Evolutionary conservation across 2,888 invertebrate genomes (phyloP), one percentile per base, ranked within the genome.

Genomic region (Acanthosoma haemorrhoidale): DNA sequence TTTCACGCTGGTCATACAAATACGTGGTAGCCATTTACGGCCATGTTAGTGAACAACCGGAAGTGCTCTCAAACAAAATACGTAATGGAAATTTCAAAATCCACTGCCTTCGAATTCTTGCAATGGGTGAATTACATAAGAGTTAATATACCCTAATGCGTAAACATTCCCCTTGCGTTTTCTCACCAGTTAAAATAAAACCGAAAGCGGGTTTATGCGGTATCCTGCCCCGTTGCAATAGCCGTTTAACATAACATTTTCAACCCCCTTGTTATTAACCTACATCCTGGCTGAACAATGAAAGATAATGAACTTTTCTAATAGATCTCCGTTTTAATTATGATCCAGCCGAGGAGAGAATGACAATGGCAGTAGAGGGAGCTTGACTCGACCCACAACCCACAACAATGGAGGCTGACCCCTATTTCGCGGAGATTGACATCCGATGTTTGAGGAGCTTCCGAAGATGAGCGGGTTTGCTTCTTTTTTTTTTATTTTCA

Each of bases 301-400:
- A 25, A 25, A 51, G 51, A 25, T 51, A 51, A 51, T 51, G 51
- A 51, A 51, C 51, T 51, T 51, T 51, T 51, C 51, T 51, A 51
- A 51, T 51, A 51, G 51, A 51, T 51, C 51, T 25, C 51, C 51
- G 25, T 51, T 51, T 51, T 51, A 51, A 51, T 51, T 51, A 51
- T 21, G 51, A 51, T 51, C 29, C 51, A 25, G 21, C 25, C 25
- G 25, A 51, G 51, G 29, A 25, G n/a, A n/a, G 51, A 51, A 25
- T 51, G 25, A 51, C 51, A 51, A 51, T 51, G 25, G 51, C n/a
- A 25, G 18, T n/a, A 25, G 51, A 25, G n/a, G 29, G 21, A 25
- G 51, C 29, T 51, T 51, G 51, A n/a, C 51, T 6, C 51, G 51
- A 43, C 43, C 43, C 43, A 3, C 43, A 43, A n/a, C 51, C 51